Evolutionary conservation across 2,113 vertebrate genomes (phyloP).

Genomic region (Phasianus colchicus): DNA sequence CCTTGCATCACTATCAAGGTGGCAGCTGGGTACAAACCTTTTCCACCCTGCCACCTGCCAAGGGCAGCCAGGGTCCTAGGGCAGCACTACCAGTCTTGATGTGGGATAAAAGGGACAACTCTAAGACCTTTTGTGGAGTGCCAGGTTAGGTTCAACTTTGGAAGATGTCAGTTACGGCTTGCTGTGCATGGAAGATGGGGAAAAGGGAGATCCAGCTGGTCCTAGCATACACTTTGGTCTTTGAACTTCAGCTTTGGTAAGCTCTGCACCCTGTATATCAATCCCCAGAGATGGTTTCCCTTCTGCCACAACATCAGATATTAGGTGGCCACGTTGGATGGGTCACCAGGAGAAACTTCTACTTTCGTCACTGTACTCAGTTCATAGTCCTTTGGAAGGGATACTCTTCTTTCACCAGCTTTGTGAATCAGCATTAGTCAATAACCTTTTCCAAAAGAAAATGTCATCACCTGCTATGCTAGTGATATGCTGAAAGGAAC

Average conservation of each 20-base stretch:
- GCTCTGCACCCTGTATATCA: neutral
- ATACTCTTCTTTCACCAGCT: neutral
- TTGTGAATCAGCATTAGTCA: neutral
- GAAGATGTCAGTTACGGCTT: neutral
- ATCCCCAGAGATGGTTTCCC: neutral
- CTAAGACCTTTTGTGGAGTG: neutral
- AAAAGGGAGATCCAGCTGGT: neutral
- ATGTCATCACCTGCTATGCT: neutral
- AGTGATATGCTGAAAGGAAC: neutral
- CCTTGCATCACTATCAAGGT: neutral
- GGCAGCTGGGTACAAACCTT: neutral
- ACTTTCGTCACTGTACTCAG: neutral
- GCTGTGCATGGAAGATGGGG: too few relatives aligned
- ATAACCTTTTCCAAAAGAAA: neutral
- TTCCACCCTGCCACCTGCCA: neutral
- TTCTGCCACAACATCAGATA: neutral
- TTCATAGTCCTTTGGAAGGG: neutral
- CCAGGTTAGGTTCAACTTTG: neutral
- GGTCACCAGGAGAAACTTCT: neutral
- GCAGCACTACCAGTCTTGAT: fast-evolving
- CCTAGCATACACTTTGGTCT: neutral
- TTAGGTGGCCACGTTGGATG: neutral
- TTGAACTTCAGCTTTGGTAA: neutral
- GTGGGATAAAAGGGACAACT: fast-evolving
- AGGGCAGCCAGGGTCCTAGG: fast-evolving